Conservation (phyloP, 2,113 vertebrate species). For the Odocoileus hemionus region DNA sequence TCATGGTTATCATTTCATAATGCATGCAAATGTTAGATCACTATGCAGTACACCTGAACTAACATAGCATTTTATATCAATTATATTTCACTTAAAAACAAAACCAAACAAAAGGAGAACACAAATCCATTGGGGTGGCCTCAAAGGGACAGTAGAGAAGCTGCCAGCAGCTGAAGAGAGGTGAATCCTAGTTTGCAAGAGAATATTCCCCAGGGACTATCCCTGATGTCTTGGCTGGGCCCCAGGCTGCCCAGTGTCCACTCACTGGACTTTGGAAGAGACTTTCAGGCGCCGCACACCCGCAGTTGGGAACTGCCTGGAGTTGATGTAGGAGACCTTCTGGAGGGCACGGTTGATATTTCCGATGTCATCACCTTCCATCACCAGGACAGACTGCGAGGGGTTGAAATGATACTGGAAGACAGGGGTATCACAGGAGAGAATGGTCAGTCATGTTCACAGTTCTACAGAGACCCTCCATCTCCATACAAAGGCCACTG, state of each 20-base stretch:
- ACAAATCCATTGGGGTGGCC: background rate
- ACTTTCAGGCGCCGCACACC: constrained; percentile 90
- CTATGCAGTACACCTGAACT: background rate
- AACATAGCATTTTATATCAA: background rate
- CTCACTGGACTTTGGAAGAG: constrained; percentile 95
- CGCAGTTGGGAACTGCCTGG: constrained; percentile 93
- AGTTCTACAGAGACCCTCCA: background rate
- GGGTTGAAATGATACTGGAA: constrained; percentile 98
- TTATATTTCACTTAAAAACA: background rate
- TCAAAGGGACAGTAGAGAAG: background rate
- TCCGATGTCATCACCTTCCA: constrained; percentile 95
- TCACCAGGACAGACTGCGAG: constrained; percentile 94
- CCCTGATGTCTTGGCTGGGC: background rate
- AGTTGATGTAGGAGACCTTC: constrained; percentile 98
- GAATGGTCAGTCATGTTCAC: background rate
- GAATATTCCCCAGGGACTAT: background rate
- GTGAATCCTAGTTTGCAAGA: background rate
- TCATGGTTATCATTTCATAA: background rate
- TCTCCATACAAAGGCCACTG: background rate
- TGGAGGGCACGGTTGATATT: constrained; percentile 91
- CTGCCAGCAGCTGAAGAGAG: background rate
- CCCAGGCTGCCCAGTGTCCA: background rate
- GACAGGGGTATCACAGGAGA: constrained; percentile 50
- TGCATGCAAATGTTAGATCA: background rate
- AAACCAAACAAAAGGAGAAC: background rate